These are phyloP conservation scores for Callyntrura sp. DNA, from an alignment of 2,888 invertebrate genomes.

Conservation along the genomic window DNA sequence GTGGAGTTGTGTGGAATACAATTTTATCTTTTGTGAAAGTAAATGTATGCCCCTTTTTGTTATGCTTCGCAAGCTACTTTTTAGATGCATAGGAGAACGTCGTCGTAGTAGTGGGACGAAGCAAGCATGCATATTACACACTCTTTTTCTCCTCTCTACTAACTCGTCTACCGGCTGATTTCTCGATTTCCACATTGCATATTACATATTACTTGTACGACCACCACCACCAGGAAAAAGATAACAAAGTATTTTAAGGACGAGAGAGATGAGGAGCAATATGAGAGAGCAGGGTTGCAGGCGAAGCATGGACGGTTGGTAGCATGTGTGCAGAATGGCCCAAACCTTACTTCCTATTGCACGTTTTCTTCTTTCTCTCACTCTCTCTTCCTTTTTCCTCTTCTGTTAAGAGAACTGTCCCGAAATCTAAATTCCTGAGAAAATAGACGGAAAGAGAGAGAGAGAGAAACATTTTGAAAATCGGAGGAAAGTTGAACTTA, in stretches of 20 bases:
- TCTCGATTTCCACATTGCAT: slow-evolving; percentile 46
- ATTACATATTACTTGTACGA: slow-evolving; percentile 56
- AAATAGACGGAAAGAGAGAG: slow-evolving; percentile 59
- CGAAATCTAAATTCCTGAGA: slow-evolving; percentile 76
- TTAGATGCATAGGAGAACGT: slow-evolving; percentile 42
- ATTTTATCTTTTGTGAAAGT: slow-evolving; percentile 46
- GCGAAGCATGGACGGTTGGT: slow-evolving; percentile 81
- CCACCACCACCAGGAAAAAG: slow-evolving; percentile 76
- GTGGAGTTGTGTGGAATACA: slow-evolving; percentile 49
- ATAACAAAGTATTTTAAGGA: slow-evolving; percentile 81
- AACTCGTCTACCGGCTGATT: slow-evolving; percentile 62
- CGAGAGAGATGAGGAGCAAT: slow-evolving; percentile 78
- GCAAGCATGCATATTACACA: slow-evolving; percentile 74
- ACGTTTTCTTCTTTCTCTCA: slow-evolving; percentile 76
- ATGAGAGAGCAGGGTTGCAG: slow-evolving; percentile 80
- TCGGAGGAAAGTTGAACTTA: slow-evolving; percentile 73
- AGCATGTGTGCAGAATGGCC: slow-evolving; percentile 84
- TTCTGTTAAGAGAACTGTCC: slow-evolving; percentile 55
- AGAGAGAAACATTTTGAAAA: slow-evolving; percentile 72
- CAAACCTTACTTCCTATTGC: slow-evolving; percentile 83
- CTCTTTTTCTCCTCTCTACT: slow-evolving; percentile 51
- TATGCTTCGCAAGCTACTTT: slow-evolving; percentile 72
- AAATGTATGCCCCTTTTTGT: slow-evolving; percentile 50
- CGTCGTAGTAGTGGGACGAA: slow-evolving; percentile 46
- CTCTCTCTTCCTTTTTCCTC: slow-evolving; percentile 37